phyloP scores from a whole-genome alignment of 2,797 vertebrate genomes.

The Galaxias olidus region DNA sequence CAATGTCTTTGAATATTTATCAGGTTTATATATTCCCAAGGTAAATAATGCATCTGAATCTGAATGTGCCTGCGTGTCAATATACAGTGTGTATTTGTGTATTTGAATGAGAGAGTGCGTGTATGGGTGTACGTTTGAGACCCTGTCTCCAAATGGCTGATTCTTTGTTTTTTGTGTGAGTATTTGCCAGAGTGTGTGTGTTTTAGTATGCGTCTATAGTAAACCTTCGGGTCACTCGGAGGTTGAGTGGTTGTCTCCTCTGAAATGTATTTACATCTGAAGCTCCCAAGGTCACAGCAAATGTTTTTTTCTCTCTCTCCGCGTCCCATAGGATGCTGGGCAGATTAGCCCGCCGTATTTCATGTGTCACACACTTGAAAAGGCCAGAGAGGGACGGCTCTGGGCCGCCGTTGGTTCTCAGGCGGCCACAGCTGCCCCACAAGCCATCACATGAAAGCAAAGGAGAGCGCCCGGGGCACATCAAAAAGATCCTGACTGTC shows the following conservation, averaged over 20 bases:
- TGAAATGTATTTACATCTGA: slow-evolving; percentile 67
- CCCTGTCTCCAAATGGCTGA: too few relatives aligned
- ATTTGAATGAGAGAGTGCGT: slow-evolving; percentile 6
- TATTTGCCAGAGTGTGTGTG: slow-evolving; percentile 32
- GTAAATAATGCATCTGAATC: slow-evolving; percentile 8
- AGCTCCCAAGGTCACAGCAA: slow-evolving; percentile 66
- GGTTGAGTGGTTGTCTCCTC: slow-evolving; percentile 54
- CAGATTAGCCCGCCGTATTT: slow-evolving; percentile 71
- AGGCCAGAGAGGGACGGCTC: slow-evolving; percentile 24
- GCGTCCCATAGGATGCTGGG: slow-evolving; percentile 51
- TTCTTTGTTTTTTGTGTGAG: slow-evolving; percentile 22
- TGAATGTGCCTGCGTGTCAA: slow-evolving; percentile 13
- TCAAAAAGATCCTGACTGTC: slow-evolving; percentile 20
- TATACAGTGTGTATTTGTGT: neutral
- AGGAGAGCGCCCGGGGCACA: neutral
- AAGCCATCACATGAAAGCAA: slow-evolving; percentile 24
- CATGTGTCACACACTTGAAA: slow-evolving; percentile 68
- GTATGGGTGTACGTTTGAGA: neutral
- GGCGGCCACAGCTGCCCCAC: slow-evolving; percentile 56
- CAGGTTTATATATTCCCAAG: too few relatives aligned
- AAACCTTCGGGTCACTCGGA: slow-evolving; percentile 40
- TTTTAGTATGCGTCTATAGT: slow-evolving; percentile 12
- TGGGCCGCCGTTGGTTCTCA: slow-evolving; percentile 31
- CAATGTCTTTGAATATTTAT: too few relatives aligned
- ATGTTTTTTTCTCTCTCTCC: slow-evolving; percentile 62